Evolutionary conservation across 2,797 vertebrate genomes (phyloP).

Genomic region (Macrochelys suwanniensis): DNA sequence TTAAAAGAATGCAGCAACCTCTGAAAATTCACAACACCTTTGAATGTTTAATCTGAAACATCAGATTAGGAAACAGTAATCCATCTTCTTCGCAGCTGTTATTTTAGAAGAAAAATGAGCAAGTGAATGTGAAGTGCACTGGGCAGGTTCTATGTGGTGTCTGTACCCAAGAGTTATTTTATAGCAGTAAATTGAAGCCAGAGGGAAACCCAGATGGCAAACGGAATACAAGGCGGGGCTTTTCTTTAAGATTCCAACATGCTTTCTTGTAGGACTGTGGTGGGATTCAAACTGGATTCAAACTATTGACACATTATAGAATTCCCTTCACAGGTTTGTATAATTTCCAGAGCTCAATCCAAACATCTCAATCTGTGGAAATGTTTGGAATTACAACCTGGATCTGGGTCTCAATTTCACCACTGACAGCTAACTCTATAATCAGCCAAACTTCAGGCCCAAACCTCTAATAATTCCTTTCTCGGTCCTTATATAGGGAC

Average conservation of each 20-base stretch:
- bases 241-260: neutral
- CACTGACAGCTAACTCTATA: neutral
- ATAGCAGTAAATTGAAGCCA: conserved; percentile 64
- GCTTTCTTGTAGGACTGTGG: neutral
- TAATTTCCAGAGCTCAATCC: neutral
- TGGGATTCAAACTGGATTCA: neutral
- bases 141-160: conserved; percentile 19
- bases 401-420: neutral
- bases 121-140: conserved; percentile 34
- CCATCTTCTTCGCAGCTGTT: conserved; percentile 34
- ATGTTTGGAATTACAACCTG: neutral
- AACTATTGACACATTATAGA: neutral
- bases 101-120: conserved; percentile 32
- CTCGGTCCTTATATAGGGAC: neutral
- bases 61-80: conserved; percentile 64
- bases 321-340: neutral
- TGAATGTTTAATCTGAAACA: conserved; percentile 66
- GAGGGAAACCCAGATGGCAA: conserved; percentile 44
- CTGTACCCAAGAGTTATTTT: conserved; percentile 34
- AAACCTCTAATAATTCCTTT: neutral
- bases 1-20: conserved; percentile 47
- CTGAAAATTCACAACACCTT: conserved; percentile 28
- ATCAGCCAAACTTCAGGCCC: neutral
- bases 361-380: neutral
- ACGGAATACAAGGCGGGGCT: neutral